Base-by-base conservation (phyloP, 2,797 vertebrate genomes). In the Poecile montanus region DNA sequence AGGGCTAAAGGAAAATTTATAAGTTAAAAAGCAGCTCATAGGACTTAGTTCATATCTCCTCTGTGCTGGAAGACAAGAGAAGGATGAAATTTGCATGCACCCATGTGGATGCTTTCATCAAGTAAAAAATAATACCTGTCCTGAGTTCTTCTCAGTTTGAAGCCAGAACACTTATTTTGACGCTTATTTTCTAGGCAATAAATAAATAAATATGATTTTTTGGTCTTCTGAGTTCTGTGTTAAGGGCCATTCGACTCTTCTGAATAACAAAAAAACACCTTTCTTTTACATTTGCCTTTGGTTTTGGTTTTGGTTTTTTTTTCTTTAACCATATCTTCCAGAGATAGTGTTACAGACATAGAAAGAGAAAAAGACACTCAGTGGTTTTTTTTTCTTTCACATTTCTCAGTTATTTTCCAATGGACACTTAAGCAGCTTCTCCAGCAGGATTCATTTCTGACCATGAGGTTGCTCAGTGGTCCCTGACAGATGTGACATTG, bases 361-460 rank as follows among this genome's bases (percentile, higher is more conserved):
- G 15, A 2, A 16, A 51, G 38, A 15, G 13, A 11, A 56, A 44
- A 26, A 32, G 5, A 0, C 5, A 25, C 30, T 66, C 16, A 16
- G 1, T 20, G 15, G 15, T 16, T 53, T 73, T 67, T 63, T 82
- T 61, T 4, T 27, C 17, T 63, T 79, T 81, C 13, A 25, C 9
- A 65, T 53, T 74, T 84, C 16, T 72, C 42, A 48, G 2, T 68
- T 81, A 42, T 76, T 85, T 93, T 88, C 32, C 47, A n/a, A 15
- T 12, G 16, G 38, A 47, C 23, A 48, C 22, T 63, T 77, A 29
- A 23, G 6, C 16, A 45, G 12, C 8, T 71, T 12, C 44, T 85
- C 56, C 44, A 44, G 9, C 16, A 56, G 54, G 32, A 74, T 60
- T 71, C 2, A 53, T 74, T 95, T 84, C 58, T 78, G 70, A 56